Evolutionary conservation across 2,797 vertebrate genomes (phyloP), one percentile per base, ranked within the genome.

Genomic region (Ispidina lecontei): DNA sequence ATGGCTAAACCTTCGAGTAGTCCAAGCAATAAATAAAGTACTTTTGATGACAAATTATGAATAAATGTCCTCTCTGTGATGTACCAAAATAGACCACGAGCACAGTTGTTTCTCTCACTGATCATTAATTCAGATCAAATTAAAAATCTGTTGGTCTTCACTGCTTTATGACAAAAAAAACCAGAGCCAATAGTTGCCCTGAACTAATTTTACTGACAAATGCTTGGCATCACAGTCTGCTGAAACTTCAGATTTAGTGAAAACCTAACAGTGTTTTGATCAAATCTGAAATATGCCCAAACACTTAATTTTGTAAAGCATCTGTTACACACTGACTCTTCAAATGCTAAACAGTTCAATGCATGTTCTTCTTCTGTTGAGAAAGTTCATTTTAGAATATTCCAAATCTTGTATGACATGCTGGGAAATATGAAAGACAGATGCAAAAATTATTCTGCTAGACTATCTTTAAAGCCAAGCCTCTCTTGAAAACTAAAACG

Each of bases 201-300:
- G 88, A 94, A 69, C 35, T 95, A 87, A 96, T 97, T 96, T 95
- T 95, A 93, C 92, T 96, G 93, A 96, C 92, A 95, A 96, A 93
- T 82, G 22, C 35, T 96, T 96, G 96, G 86, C 90, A 96, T 69
- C 44, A n/a, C 86, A 83, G 87, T 75, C 96, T 94, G 88, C 47
- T 72, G 79, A 93, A 96, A 93, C 60, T 95, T 97, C 94, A 97
- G 62, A 93, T 94, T 95, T 82, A 87, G 71, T 88, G 84, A 84
- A 95, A 96, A 91, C 29, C 47, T 72, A 94, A 91, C 47, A 84
- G 90, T 78, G 84, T 91, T 96, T 93, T 95, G 92, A 97, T 96
- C 72, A 97, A 70, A 95, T 94, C 88, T 96, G 95, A 96, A 97
- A 96, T 91, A 51, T 82, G 52, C 87, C 89, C 92, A 94, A 95